Evolutionary conservation across 2,797 vertebrate genomes (phyloP), one percentile per base, ranked within the genome.

Genomic region (Lepilemur ruficaudatus): DNA sequence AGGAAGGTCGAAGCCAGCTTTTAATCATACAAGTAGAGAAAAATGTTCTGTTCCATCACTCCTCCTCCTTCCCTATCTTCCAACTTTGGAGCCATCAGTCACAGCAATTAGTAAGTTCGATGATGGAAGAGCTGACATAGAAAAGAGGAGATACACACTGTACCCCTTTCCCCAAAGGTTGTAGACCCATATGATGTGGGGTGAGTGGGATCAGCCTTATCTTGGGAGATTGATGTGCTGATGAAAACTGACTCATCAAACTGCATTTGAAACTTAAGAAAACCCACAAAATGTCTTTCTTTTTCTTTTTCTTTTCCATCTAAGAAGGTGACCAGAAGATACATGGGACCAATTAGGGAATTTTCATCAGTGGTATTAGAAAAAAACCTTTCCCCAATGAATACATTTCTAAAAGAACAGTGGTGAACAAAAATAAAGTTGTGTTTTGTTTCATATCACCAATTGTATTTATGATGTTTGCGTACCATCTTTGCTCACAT

Each of bases 361-460:
- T 93, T 96, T 97, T 97, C 14, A 22, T 69, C 46, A 81, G 72
- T 89, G 78, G n/a, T 81, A 75, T 46, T 84, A 13, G 41, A 32
- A 70, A 94, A 95, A 94, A 89, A 38, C 38, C 41, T 91, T 12
- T 72, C 88, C 50, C 13, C 11, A 65, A 4, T 81, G 86, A 88
- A 63, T 83, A 82, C 17, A 69, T 80, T 93, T 90, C 93, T 95
- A 88, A 96, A 81, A 88, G 15, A 75, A 95, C 84, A 79, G 8
- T n/a, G 7, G 57, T 65, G 15, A 43, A 50, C 28, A 76, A 63
- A 87, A 93, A 57, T 32, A 52, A 46, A 88, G 14, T 69, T 75
- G 30, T 72, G 76, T 63, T 89, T 52, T 93, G 55, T 88, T 83
- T 83, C 28, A 4, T 87, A 22, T 93, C 35, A 67, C 7, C 65